Evolutionary conservation across 2,113 vertebrate species (phyloP), one percentile per base, ranked within the genome.

Genomic region (Erythrolamprus reginae): DNA sequence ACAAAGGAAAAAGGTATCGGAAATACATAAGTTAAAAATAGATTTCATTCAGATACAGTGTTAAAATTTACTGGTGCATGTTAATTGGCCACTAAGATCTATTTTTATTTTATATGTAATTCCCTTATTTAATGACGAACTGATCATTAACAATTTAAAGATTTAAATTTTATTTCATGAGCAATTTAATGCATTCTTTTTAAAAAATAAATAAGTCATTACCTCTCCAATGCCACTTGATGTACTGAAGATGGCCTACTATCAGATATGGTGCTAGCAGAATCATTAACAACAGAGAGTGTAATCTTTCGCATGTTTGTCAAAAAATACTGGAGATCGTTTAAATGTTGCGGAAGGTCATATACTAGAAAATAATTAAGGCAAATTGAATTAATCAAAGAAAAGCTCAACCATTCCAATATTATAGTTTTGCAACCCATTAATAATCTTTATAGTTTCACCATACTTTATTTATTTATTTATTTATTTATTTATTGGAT

Each of bases 281-380:
- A 92, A 90, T 95, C 97, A 82, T 98, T 98, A 45, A 98, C 86
- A 88, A 99, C 94, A 17, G 97, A 98, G 91, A 99, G 96, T 47
- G 97, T 94, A 89, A 99, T 93, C 92, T 98, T 99, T 65, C 92
- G 97, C 97, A 99, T 97, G 91, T 96, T 98, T 91, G 97, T 96
- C 90, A 98, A 99, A 96, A 99, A 99, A 70, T 98, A 96, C 86
- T 97, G 97, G 58, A 98, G 95, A 91, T 99, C 98, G 89, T 97
- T 98, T 70, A 98, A 97, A 61, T 96, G 95, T 45, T 97, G 97
- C 15, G 98, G 98, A 84, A 99, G 95, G 94, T 99, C 98, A 91
- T 94, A 98, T 0, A 96, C 99, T 99, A 89, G 65, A 94, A 94
- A 51, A 23, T 10, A 91, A 90, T 89, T 21, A 23, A 7, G 89